These are phyloP conservation scores for Pipistrellus pygmaeus DNA, from an alignment of 2,797 vertebrate genomes.

Conservation along the genomic window DNA sequence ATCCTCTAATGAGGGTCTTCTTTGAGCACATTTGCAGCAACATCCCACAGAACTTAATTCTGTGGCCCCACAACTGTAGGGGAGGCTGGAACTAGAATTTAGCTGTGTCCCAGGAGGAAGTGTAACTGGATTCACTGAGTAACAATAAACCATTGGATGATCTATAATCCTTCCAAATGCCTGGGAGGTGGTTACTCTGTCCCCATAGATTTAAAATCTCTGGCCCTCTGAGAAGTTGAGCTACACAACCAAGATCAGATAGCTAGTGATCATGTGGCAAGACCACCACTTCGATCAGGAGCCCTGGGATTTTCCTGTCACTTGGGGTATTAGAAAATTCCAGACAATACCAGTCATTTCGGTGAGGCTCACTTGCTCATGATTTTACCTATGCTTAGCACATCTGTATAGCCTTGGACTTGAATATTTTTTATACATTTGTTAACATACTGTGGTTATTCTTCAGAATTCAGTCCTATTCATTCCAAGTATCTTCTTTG, in stretches of 20 bases:
- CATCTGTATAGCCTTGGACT: background rate
- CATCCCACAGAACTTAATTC: background rate
- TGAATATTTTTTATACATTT: background rate
- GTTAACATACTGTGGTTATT: background rate
- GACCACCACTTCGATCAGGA: background rate
- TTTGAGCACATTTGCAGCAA: background rate
- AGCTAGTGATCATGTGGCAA: background rate
- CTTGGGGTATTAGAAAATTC: background rate
- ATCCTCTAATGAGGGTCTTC: background rate
- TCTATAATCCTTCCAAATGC: constrained; percentile 34
- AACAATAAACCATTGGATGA: background rate
- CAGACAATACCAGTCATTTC: background rate
- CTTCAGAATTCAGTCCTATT: background rate
- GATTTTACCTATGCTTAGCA: background rate
- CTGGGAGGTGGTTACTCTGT: background rate
- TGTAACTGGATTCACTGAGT: background rate
- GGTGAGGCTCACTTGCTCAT: background rate
- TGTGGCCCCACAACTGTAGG: background rate
- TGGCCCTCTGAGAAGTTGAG: background rate
- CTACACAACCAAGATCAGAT: too few relatives aligned
- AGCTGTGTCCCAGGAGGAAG: background rate
- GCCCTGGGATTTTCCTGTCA: background rate
- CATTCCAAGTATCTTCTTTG: background rate
- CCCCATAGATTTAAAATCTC: background rate
- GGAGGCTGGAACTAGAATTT: background rate